A percentile compares a stretch with the other conserved stretches of the same genome.
Conservation (phyloP, 1,140 invertebrate genomes). For the Parapsyche elsis region DNA sequence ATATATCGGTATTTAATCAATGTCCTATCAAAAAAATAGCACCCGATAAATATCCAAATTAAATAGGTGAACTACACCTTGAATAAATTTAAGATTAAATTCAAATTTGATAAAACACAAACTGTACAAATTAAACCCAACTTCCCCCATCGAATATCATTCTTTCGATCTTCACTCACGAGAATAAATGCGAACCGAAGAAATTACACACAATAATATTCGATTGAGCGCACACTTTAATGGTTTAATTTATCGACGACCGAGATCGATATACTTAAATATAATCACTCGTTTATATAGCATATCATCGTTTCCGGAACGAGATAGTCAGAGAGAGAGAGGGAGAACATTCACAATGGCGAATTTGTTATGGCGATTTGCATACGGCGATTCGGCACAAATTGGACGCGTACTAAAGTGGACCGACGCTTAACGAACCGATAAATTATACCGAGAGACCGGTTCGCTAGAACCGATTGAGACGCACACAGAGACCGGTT, state of each 20-base stretch:
- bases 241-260: slow-evolving; percentile 7
- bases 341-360: neutral
- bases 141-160: no score
- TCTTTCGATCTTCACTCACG: no score
- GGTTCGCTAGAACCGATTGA: neutral
- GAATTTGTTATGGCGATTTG: neutral
- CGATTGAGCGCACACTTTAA: neutral
- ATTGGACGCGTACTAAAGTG: neutral
- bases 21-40: no score
- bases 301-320: no score
- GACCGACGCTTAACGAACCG: slow-evolving; percentile 6
- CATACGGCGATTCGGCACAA: neutral
- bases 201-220: neutral
- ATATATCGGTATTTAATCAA: no score
- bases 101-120: no score
- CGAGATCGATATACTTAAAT: neutral
- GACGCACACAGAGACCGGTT: neutral
- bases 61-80: no score
- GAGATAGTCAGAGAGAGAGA: no score
- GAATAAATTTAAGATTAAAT: no score
- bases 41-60: no score
- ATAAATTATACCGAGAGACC: neutral
- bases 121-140: no score
- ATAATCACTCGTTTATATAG: neutral
- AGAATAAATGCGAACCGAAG: no score